phyloP scores from a whole-genome alignment of 2,113 vertebrate genomes.

The Pardalotus punctatus region DNA sequence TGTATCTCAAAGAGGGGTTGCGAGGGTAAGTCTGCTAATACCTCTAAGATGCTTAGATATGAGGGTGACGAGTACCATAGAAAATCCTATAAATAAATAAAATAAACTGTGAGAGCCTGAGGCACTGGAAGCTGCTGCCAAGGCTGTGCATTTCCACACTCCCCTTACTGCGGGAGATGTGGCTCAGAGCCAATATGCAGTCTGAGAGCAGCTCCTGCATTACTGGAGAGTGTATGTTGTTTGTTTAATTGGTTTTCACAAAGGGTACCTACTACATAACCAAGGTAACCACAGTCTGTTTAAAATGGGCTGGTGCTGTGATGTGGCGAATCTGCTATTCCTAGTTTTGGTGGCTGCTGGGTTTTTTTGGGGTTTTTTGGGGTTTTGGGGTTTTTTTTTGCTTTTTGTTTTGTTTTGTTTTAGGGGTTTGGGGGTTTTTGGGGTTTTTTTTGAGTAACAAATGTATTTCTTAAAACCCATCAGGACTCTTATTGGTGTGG shows the following conservation, averaged over 20 bases:
- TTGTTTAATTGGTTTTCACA: constrained; percentile 49
- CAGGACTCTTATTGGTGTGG: background rate
- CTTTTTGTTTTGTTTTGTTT: background rate
- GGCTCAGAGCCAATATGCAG: constrained; percentile 46
- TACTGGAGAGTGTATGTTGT: background rate
- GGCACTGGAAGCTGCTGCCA: constrained; percentile 62
- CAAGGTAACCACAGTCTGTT: background rate
- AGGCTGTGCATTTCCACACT: constrained; percentile 62
- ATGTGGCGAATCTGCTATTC: background rate
- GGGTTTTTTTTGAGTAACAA: background rate
- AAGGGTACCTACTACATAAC: constrained; percentile 6
- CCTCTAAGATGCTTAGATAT: constrained; percentile 50
- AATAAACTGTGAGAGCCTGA: constrained; percentile 68
- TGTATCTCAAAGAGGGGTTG: background rate
- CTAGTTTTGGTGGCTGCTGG: background rate
- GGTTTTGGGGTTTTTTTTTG: too few relatives aligned
- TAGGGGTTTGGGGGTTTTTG: too few relatives aligned
- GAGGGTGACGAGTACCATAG: constrained; percentile 16
- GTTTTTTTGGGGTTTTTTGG: too few relatives aligned
- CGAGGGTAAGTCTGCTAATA: constrained; percentile 39
- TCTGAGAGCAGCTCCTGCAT: constrained; percentile 39
- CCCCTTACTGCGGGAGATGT: constrained; percentile 48
- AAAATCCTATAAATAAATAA: constrained; percentile 67
- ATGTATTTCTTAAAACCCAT: background rate
- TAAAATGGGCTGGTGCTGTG: background rate